These are phyloP conservation scores for Pandion haliaetus DNA, from an alignment of 2,113 vertebrate species.

Conservation along the genomic window DNA sequence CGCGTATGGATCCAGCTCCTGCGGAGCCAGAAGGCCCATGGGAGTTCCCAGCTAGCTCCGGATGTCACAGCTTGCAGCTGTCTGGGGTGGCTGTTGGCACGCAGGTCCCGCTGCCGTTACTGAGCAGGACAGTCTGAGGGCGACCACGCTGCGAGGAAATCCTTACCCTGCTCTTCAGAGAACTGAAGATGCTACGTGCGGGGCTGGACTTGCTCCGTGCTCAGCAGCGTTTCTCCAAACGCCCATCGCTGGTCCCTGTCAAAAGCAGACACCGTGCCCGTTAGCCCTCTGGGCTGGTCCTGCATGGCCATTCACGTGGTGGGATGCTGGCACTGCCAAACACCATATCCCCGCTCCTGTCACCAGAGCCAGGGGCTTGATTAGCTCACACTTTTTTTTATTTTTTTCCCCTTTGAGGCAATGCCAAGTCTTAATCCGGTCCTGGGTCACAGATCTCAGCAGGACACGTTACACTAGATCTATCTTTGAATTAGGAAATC, in stretches of 20 bases:
- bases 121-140: not conserved
- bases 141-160: not conserved
- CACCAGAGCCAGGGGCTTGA: not conserved
- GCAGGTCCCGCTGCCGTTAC: not conserved
- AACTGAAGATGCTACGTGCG: not conserved
- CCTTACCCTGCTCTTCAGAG: not conserved
- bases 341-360: rapidly evolving
- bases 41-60: not conserved
- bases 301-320: rapidly evolving
- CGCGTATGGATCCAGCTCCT: not conserved
- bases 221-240: not conserved
- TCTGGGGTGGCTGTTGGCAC: not conserved
- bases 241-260: rapidly evolving
- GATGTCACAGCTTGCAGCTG: not conserved
- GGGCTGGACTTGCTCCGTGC: not conserved
- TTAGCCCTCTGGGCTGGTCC: not conserved
- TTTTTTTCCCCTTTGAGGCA: not conserved
- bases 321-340: not conserved
- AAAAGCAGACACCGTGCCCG: not conserved
- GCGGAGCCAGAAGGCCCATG: not conserved
- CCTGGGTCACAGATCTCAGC: not conserved
- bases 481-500: not conserved
- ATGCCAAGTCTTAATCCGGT: not conserved
- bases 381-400: not conserved
- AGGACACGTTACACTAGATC: not conserved